Percentiles rank a stretch among this genome's conserved stretches.
These are phyloP conservation scores for Encarsia formosa DNA, from an alignment of 2,888 invertebrate genomes.

Conservation along the genomic window DNA sequence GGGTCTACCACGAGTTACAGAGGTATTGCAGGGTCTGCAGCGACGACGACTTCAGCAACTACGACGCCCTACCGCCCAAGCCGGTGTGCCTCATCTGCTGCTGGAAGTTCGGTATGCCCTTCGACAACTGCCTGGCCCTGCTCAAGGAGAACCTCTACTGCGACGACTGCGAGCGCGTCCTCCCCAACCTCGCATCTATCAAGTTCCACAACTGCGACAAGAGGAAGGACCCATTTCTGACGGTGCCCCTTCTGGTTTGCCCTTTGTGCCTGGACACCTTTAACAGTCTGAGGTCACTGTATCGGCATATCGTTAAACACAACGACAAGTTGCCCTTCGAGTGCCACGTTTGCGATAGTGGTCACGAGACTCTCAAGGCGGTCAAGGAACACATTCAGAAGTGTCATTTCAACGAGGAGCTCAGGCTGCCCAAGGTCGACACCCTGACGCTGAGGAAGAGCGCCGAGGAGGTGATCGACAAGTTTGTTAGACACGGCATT, in stretches of 20 bases:
- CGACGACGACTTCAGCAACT: not conserved
- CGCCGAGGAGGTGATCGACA: constrained; percentile 10
- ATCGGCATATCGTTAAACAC: constrained; percentile 15
- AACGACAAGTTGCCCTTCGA: constrained; percentile 7
- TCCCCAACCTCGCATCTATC: constrained; percentile 13
- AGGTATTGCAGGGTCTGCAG: constrained; percentile 9
- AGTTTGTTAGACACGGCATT: constrained; percentile 16
- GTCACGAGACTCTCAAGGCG: constrained; percentile 8
- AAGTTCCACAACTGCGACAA: constrained; percentile 10
- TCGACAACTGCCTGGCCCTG: constrained; percentile 8
- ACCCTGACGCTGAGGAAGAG: not conserved
- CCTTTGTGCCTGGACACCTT: constrained; percentile 10
- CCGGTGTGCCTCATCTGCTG: constrained; percentile 14
- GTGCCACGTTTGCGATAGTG: constrained; percentile 21
- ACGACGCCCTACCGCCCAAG: not conserved
- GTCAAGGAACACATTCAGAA: constrained; percentile 14
- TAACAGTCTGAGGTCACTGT: constrained; percentile 14
- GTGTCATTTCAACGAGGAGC: not conserved
- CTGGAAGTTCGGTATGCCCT: not conserved
- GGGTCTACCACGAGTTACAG: constrained; percentile 10
- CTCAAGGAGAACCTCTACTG: constrained; percentile 17
- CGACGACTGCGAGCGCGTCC: constrained; percentile 10
- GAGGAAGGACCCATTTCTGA: not conserved
- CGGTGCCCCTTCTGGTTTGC: constrained; percentile 7
- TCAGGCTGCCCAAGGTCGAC: not conserved